A percentile compares a stretch with the other conserved stretches of the same genome.
Conservation (phyloP, 2,888 invertebrate species). For the Metalampra italica region DNA sequence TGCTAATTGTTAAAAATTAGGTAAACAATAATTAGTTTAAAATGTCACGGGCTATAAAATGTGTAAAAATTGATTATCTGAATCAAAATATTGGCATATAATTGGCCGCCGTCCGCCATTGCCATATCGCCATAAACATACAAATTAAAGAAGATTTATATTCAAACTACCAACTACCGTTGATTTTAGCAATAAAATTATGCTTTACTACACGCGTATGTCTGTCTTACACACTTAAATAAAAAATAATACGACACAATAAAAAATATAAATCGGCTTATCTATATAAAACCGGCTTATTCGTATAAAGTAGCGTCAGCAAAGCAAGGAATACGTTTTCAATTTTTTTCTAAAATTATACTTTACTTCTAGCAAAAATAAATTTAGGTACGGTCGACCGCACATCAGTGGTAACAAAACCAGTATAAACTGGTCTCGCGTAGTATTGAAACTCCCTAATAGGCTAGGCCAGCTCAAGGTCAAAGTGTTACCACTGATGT, state of each 20-base stretch:
- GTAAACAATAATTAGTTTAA: no score
- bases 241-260: constrained; percentile 63
- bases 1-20: no score
- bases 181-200: constrained; percentile 52
- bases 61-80: constrained; percentile 1
- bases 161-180: constrained; percentile 43
- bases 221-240: constrained; percentile 50
- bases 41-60: no score
- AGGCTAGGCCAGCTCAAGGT: no score
- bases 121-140: constrained; percentile 33
- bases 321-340: constrained; percentile 17
- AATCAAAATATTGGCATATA: constrained; percentile 43
- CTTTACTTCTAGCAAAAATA: no score
- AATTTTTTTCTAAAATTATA: not conserved
- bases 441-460: no score
- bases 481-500: no score
- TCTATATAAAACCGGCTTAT: constrained; percentile 75
- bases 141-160: constrained; percentile 39
- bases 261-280: constrained; percentile 77
- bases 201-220: constrained; percentile 46
- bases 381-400: no score
- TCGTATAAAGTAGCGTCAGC: constrained; percentile 54
- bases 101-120: constrained; percentile 26
- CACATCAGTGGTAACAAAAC: no score
- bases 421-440: no score